phyloP scores from a whole-genome alignment of 2,888 invertebrate species.

The Euplexia lucipara region DNA sequence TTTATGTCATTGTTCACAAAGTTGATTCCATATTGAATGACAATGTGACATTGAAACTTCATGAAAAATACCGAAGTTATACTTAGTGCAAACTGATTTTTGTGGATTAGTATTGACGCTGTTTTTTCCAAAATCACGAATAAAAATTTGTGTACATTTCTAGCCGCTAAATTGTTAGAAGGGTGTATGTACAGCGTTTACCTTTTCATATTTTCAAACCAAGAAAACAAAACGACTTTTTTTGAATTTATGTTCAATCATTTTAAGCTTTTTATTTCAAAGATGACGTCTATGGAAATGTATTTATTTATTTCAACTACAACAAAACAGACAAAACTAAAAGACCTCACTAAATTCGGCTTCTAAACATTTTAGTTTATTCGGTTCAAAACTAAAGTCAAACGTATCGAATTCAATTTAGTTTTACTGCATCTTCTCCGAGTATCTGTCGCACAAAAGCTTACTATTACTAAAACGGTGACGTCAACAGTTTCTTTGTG shows the following conservation, averaged over 20 bases:
- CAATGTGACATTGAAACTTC: no score
- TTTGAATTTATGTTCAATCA: constrained; percentile 7
- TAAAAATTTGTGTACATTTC: no score
- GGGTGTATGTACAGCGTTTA: not conserved
- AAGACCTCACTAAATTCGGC: constrained; percentile 25
- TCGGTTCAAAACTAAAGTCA: constrained; percentile 30
- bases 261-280: constrained; percentile 16
- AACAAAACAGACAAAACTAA: constrained; percentile 34
- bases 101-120: no score
- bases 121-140: no score
- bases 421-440: constrained; percentile 42
- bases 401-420: constrained; percentile 54
- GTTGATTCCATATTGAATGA: no score
- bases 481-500: constrained; percentile 22
- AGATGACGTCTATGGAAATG: constrained; percentile 28
- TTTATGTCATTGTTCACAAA: no score
- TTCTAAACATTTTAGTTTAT: constrained; percentile 60
- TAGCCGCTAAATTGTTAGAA: no score
- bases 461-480: constrained; percentile 21
- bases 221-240: not conserved
- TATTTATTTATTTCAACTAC: constrained; percentile 33
- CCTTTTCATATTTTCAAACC: not conserved
- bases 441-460: constrained; percentile 10
- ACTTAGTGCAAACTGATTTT: no score
- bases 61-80: no score